Percentiles rank a stretch among this genome's conserved stretches.
Evolutionary conservation across 1,140 invertebrate genomes (phyloP).

Genomic region (Tachypleus tridentatus): DNA sequence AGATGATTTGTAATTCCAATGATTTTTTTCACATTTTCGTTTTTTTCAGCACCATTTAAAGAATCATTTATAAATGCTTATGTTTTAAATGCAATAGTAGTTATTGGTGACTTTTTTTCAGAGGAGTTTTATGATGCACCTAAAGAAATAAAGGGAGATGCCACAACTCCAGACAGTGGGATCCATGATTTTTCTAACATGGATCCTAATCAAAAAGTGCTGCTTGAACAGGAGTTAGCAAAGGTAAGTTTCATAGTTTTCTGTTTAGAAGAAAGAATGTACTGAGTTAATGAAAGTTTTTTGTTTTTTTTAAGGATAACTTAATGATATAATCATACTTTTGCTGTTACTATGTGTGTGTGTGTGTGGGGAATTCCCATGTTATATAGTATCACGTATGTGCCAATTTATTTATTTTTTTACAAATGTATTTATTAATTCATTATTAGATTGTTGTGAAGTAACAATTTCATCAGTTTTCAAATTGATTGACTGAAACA

Average conservation of each 20-base stretch:
- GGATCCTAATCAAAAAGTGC: background rate
- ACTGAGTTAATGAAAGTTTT: too few species aligned
- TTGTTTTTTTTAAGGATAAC: background rate
- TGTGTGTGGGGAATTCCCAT: background rate
- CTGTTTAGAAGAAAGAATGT: too few species aligned
- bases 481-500: too few species aligned
- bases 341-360: background rate
- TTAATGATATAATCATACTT: background rate
- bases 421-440: too few species aligned
- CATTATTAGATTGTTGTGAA: too few species aligned
- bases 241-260: background rate
- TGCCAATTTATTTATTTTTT: too few species aligned
- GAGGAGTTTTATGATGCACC: background rate
- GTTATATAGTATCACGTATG: background rate
- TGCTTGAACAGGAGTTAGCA: background rate
- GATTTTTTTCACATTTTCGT: too few species aligned
- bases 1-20: too few species aligned
- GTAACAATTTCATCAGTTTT: too few species aligned
- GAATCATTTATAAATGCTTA: too few species aligned
- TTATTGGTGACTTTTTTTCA: background rate
- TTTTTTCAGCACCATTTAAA: too few species aligned
- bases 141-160: background rate
- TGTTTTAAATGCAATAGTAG: too few species aligned
- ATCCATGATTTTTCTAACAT: background rate
- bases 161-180: background rate